phyloP scores from a whole-genome alignment of 2,888 invertebrate species.

The Formica aserva region DNA sequence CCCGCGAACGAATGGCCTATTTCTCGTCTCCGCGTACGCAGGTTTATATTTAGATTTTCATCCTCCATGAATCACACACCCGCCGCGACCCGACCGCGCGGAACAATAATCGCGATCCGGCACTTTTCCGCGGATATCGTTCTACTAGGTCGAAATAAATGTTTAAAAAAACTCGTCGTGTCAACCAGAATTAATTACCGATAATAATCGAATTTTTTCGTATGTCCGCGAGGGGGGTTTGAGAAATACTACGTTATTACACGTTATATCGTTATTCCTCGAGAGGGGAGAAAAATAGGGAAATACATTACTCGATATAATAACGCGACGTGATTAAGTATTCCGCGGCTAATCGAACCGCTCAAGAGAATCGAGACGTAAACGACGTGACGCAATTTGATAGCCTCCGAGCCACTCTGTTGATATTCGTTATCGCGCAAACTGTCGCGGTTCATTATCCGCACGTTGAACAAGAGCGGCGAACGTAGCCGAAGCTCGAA shows the following conservation, averaged over 20 bases:
- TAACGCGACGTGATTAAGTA: conserved; percentile 11
- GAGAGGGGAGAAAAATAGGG: not conserved
- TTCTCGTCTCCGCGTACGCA: conserved; percentile 72
- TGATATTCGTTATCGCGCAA: conserved; percentile 50
- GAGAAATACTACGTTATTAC: not conserved
- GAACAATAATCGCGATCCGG: conserved; percentile 31
- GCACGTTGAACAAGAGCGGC: not conserved
- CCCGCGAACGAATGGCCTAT: conserved; percentile 81
- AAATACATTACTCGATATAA: not conserved
- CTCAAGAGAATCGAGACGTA: not conserved
- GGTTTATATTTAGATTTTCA: conserved; percentile 82
- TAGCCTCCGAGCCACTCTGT: conserved; percentile 29
- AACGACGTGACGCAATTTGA: conserved; percentile 47
- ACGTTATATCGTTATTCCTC: no score
- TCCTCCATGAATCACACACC: conserved; percentile 79
- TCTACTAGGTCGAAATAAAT: not conserved
- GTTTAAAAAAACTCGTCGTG: not conserved
- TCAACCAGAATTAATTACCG: not conserved
- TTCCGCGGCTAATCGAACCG: conserved; percentile 16
- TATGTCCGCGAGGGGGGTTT: not conserved
- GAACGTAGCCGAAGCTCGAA: not conserved
- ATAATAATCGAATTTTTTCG: not conserved
- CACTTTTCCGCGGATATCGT: not conserved
- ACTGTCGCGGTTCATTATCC: conserved; percentile 43
- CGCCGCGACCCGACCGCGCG: conserved; percentile 59